phyloP scores from a whole-genome alignment of 2,797 vertebrate genomes.

The Diceros bicornis region DNA sequence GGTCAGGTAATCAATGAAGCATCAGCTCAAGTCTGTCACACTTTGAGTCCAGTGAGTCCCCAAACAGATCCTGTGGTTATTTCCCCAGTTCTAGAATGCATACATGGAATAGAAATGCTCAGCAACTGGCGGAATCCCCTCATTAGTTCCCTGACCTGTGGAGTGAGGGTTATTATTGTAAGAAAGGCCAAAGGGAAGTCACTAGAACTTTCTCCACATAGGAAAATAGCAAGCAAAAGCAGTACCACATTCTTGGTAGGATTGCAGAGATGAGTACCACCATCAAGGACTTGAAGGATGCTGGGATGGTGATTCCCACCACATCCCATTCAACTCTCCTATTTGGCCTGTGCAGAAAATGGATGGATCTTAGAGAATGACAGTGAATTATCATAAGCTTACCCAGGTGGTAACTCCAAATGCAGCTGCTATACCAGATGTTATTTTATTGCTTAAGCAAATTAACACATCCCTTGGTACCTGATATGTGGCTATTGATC shows the following conservation, averaged over 20 bases:
- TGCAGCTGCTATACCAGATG: background rate
- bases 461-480: background rate
- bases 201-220: background rate
- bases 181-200: background rate
- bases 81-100: background rate
- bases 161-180: background rate
- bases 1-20: background rate
- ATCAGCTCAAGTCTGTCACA: background rate
- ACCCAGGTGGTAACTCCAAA: background rate
- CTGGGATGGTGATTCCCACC: background rate
- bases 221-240: background rate
- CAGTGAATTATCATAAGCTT: background rate
- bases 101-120: background rate
- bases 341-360: background rate
- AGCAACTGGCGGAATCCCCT: background rate
- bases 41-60: background rate
- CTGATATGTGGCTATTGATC: background rate
- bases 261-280: background rate
- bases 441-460: background rate
- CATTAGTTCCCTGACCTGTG: background rate
- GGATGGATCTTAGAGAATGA: background rate
- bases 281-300: background rate
- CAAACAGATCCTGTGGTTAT: background rate
- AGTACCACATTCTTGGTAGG: background rate
- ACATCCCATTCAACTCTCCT: background rate